Evolutionary conservation across 2,888 invertebrate species (phyloP), one percentile per base, ranked within the genome.

Genomic region (Apodemia hepburni): DNA sequence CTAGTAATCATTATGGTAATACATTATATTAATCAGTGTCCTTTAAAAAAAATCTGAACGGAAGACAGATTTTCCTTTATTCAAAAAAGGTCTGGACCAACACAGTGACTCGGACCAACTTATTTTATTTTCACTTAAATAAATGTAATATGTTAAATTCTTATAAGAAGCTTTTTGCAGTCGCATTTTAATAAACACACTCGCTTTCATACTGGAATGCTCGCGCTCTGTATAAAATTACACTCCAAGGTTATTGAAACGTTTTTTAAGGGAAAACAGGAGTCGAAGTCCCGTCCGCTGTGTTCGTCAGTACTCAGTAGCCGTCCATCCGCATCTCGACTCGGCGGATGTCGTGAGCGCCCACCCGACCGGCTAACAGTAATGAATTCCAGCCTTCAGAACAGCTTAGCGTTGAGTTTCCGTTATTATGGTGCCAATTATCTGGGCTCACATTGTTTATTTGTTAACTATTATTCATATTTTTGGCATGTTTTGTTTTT

Each of bases 321-420:
- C 27, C 22, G 29, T 15, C 54, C 22, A 12, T 54, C 27, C 7
- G 7, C 27, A 29, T 27, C 22, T 27, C 27, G 15, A 12, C 29
- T 27, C 54, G 12, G 54, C 54, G 54, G 27, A 54, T 27, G 54
- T 54, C 54, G 54, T 54, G 54, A 54, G 54, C 54, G 29, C 54
- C 54, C 51, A 54, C 51, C 51, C 54, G 54, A 15, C 15, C 54
- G 54, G 29, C 7, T 54, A 54, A 54, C 54, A 45, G 45, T 45
- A 45, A 45, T n/a, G 54, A 27, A 54, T 54, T 27, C 54, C 54
- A 54, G 15, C 54, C 15, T 54, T 54, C 54, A 54, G 15, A 15
- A n/a, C n/a, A 57, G 15, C 54, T 29, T 29, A 29, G 29, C 54
- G 29, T 29, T 27, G 51, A 51, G 22, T 27, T 51, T 22, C 51